These are phyloP conservation scores for Thaumatotibia leucotreta DNA, from an alignment of 1,140 invertebrate species.

Conservation along the genomic window DNA sequence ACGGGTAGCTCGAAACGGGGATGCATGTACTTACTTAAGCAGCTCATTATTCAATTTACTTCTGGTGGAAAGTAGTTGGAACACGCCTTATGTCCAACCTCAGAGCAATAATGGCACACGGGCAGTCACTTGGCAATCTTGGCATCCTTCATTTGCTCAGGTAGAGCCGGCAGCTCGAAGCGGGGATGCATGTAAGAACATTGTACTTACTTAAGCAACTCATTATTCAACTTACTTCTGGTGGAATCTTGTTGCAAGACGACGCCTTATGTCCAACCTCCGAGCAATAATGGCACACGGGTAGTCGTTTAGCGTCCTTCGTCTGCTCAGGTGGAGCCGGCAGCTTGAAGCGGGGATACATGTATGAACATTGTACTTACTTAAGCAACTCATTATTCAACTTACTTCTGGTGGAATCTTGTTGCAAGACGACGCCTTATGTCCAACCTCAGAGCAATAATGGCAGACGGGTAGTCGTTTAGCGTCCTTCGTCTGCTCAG, in stretches of 20 bases:
- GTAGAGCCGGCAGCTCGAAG: constrained; percentile 94
- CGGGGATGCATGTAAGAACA: constrained; percentile 97
- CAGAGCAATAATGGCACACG: constrained; percentile 96
- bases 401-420: constrained; percentile 86
- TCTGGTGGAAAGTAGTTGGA: constrained; percentile 91
- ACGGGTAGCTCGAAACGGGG: constrained; percentile 96
- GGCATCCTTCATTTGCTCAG: constrained; percentile 88
- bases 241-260: constrained; percentile 91
- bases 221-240: constrained; percentile 74
- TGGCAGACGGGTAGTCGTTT: constrained; percentile 93
- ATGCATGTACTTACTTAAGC: too few species aligned
- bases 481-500: constrained; percentile 88
- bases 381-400: too few species aligned
- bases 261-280: constrained; percentile 97
- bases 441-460: constrained; percentile 96
- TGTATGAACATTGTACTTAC: too few species aligned
- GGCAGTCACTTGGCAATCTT: constrained; percentile 91
- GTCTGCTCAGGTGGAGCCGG: constrained; percentile 90
- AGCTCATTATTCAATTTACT: constrained; percentile 61
- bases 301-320: constrained; percentile 88
- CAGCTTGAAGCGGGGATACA: constrained; percentile 97
- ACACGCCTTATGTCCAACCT: constrained; percentile 95
- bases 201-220: too few species aligned
- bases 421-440: constrained; percentile 95
- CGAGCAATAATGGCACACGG: constrained; percentile 96